These are phyloP conservation scores for Pegoplata infirma DNA, from an alignment of 2,888 invertebrate genomes.

Conservation along the genomic window DNA sequence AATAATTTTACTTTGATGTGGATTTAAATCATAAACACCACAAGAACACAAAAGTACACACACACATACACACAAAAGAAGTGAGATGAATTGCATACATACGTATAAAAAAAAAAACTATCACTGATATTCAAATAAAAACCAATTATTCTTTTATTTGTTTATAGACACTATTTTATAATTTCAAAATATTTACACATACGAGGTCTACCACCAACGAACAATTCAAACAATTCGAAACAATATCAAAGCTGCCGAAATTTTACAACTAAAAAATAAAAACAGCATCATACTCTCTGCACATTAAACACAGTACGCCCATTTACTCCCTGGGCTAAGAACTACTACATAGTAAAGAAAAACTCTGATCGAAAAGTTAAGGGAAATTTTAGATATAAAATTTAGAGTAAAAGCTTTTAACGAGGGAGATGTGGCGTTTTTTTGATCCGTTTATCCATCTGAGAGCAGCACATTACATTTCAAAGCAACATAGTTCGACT, in stretches of 20 bases:
- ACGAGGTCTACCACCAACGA: conserved; percentile 62
- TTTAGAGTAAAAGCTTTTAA: too few species aligned
- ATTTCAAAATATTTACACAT: conserved; percentile 68
- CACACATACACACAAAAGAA: neutral
- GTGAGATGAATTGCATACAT: conserved; percentile 19
- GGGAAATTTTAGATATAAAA: too few species aligned
- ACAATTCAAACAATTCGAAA: conserved; percentile 35
- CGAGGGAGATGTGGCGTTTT: too few species aligned
- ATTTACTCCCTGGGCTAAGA: conserved; percentile 19
- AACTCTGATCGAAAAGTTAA: too few species aligned
- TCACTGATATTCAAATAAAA: conserved; percentile 43
- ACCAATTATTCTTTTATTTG: conserved; percentile 68
- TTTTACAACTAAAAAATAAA: conserved; percentile 13
- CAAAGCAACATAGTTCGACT: too few species aligned
- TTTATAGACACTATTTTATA: conserved; percentile 67
- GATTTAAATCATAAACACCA: conserved; percentile 56
- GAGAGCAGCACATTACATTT: too few species aligned
- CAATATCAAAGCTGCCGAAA: conserved; percentile 57
- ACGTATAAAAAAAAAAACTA: too few species aligned
- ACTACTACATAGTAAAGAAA: too few species aligned
- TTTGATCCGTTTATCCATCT: too few species aligned
- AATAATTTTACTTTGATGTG: conserved; percentile 58
- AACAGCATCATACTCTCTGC: conserved; percentile 33
- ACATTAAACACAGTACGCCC: too few species aligned
- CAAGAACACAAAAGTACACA: conserved; percentile 34